Conservation (phyloP, 2,113 vertebrate species). For the Tachycineta bicolor region DNA sequence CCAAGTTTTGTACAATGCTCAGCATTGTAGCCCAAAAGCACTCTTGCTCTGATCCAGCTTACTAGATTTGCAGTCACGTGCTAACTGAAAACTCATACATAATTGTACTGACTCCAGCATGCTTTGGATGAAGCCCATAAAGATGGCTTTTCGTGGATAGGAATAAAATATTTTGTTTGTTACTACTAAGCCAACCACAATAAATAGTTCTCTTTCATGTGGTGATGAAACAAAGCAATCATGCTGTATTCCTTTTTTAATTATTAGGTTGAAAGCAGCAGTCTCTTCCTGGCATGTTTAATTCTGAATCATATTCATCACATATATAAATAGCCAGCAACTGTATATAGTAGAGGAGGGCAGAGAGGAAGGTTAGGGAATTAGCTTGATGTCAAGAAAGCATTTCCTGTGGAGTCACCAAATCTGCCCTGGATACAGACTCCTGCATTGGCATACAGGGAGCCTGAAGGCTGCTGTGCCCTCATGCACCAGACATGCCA, state of each 20-base stretch:
- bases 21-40: background rate
- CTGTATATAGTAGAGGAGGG: background rate
- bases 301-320: slow-evolving; percentile 24
- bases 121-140: background rate
- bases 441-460: background rate
- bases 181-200: slow-evolving; percentile 43
- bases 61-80: background rate
- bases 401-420: slow-evolving; percentile 42
- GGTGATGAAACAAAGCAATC: slow-evolving; percentile 25
- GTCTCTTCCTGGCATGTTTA: slow-evolving; percentile 32
- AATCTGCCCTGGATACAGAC: background rate
- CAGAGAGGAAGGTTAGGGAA: slow-evolving; percentile 1
- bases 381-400: slow-evolving; percentile 1
- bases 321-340: slow-evolving; percentile 47
- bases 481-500: background rate
- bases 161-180: slow-evolving; percentile 47
- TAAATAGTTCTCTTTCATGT: slow-evolving; percentile 54
- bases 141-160: background rate
- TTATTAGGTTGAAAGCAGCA: slow-evolving; percentile 42
- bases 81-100: background rate
- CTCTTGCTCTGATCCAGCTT: background rate
- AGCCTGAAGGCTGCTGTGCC: background rate
- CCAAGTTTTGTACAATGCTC: background rate
- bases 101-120: background rate
- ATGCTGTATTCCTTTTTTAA: slow-evolving; percentile 8